Conservation (phyloP, 2,113 vertebrate genomes). For the Calidris pugnax region DNA sequence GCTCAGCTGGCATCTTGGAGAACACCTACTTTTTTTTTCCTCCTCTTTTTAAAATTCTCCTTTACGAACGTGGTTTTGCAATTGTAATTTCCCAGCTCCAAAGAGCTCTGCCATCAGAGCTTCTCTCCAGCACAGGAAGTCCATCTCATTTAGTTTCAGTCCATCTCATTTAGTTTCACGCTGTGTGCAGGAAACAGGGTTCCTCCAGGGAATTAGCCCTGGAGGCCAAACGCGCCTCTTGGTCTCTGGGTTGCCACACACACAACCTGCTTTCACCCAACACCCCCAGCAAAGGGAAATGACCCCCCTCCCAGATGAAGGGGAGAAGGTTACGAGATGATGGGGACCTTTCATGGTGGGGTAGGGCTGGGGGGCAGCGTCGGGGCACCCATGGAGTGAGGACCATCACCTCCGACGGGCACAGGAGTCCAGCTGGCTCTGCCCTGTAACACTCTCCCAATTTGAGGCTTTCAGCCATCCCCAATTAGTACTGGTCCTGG, state of each 20-base stretch:
- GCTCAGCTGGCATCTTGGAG: neutral
- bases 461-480: neutral
- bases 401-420: neutral
- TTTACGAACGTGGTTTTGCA: neutral
- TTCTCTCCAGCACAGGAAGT: neutral
- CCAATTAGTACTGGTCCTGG: neutral
- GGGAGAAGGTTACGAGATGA: neutral
- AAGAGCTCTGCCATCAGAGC: neutral
- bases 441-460: accelerated
- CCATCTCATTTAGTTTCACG: neutral
- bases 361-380: neutral
- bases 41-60: neutral
- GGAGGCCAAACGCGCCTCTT: neutral
- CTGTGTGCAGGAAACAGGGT: neutral
- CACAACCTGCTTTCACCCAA: neutral
- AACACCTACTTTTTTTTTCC: neutral
- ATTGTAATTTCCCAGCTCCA: neutral
- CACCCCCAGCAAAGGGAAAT: accelerated
- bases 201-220: neutral
- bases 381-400: neutral
- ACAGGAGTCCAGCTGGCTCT: neutral
- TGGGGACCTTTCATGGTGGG: neutral
- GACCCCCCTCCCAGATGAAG: neutral
- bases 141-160: neutral
- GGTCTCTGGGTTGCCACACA: neutral